These are phyloP conservation scores for Platycercus adscitus DNA, from an alignment of 2,113 vertebrate genomes.

Conservation along the genomic window DNA sequence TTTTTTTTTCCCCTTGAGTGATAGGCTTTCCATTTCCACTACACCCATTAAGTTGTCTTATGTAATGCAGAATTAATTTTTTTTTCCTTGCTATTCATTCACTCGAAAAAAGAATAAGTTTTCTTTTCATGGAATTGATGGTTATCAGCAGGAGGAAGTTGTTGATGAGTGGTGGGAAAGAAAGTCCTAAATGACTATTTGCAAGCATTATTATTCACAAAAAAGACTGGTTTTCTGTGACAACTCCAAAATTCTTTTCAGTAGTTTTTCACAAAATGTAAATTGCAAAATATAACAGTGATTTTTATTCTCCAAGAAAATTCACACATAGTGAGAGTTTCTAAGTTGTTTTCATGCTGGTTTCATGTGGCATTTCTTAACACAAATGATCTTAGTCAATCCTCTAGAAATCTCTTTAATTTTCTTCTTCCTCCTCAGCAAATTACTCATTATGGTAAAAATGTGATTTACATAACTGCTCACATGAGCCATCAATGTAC, in stretches of 20 bases:
- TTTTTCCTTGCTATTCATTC: conserved; percentile 6
- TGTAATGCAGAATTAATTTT: not conserved
- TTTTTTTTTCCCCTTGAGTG: not conserved
- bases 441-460: not conserved
- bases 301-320: not conserved
- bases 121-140: not conserved
- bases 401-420: not conserved
- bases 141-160: not conserved
- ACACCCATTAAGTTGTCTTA: not conserved
- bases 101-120: not conserved
- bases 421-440: not conserved
- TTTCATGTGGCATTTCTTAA: not conserved
- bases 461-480: not conserved
- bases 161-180: not conserved
- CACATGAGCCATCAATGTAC: not conserved
- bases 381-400: not conserved
- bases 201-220: not conserved
- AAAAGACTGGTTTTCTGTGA: not conserved
- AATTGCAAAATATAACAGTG: not conserved
- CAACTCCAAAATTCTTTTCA: not conserved
- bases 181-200: not conserved
- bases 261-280: not conserved
- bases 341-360: not conserved
- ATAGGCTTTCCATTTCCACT: not conserved
- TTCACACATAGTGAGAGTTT: not conserved